Evolutionary conservation across 2,113 vertebrate genomes (phyloP).

Genomic region (Glaucomys volans): DNA sequence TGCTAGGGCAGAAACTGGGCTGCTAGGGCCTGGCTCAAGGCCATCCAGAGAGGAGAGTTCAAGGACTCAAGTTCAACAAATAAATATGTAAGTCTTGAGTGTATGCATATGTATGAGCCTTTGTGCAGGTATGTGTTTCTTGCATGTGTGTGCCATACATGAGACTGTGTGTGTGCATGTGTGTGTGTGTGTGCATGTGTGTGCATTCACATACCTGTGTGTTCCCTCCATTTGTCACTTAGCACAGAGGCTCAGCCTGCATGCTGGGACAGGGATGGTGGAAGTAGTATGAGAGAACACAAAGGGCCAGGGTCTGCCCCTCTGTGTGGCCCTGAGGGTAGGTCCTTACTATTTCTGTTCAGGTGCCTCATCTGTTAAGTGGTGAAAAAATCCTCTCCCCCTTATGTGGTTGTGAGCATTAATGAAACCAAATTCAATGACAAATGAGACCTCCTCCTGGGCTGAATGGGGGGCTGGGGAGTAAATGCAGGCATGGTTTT

Average conservation of each 20-base stretch:
- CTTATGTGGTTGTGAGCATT: no score
- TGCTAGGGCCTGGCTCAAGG: not conserved
- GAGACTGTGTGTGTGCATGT: no score
- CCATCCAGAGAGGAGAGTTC: not conserved
- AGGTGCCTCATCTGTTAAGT: not conserved
- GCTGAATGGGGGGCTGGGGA: not conserved
- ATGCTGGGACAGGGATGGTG: not conserved
- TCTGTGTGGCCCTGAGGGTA: no score
- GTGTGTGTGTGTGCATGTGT: no score
- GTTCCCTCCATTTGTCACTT: not conserved
- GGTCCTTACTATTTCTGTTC: not conserved
- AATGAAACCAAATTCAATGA: not conserved
- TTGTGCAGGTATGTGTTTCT: no score
- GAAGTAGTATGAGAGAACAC: accelerated
- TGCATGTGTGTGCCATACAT: not conserved
- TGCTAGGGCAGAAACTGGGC: not conserved
- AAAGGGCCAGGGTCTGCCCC: not conserved
- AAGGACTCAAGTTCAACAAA: no score
- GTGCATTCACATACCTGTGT: not conserved
- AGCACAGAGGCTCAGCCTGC: not conserved
- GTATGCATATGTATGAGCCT: not conserved
- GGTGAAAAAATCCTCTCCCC: no score
- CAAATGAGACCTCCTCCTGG: not conserved
- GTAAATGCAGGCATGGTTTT: accelerated
- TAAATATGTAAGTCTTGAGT: not conserved